phyloP scores from a whole-genome alignment of 2,888 invertebrate species.

The Neoitamus cyanurus region DNA sequence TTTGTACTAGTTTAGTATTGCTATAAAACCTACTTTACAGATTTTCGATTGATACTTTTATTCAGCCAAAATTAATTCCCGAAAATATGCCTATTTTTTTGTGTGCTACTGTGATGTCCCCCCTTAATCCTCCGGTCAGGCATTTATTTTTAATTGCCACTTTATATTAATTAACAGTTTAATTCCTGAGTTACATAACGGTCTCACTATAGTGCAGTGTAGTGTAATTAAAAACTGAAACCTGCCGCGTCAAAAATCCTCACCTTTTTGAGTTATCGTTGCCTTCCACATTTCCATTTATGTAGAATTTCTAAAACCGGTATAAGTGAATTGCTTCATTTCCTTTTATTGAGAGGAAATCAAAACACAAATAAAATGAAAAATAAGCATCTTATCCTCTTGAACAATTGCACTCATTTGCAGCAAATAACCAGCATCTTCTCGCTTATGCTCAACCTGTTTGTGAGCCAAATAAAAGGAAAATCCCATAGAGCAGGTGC shows the following conservation, averaged over 20 bases:
- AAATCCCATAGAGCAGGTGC: background rate
- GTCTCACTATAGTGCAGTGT: too few relatives aligned
- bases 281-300: background rate
- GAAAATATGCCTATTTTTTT: too few relatives aligned
- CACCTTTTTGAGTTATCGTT: background rate
- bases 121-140: too few relatives aligned
- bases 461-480: background rate
- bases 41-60: too few relatives aligned
- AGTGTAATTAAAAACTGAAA: too few relatives aligned
- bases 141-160: too few relatives aligned
- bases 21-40: too few relatives aligned
- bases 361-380: background rate
- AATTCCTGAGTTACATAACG: too few relatives aligned
- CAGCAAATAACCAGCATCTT: background rate
- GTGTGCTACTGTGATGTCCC: too few relatives aligned
- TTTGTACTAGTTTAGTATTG: too few relatives aligned
- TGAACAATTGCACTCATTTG: background rate
- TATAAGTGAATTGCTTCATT: background rate
- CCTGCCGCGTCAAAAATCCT: background rate
- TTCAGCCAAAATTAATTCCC: too few relatives aligned
- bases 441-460: background rate
- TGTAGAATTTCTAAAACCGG: background rate
- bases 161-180: too few relatives aligned
- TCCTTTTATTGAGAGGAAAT: background rate
- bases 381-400: background rate